Conservation (phyloP, 2,888 invertebrate genomes). For the Hoplodrina ambigua region DNA sequence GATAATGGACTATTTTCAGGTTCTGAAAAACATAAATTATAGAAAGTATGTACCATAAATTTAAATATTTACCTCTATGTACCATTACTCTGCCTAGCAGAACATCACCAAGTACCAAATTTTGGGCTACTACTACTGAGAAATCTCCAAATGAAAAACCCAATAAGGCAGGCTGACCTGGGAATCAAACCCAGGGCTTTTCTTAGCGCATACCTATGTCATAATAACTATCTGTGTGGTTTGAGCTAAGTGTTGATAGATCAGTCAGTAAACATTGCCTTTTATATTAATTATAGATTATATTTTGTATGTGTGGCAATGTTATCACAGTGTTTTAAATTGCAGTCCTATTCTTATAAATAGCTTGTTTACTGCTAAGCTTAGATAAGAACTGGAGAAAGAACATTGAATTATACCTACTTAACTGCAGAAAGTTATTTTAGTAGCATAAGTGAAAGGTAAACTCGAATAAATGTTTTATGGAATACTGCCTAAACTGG, state of each 20-base stretch:
- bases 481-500: not conserved
- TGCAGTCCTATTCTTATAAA: constrained; percentile 2
- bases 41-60: not conserved
- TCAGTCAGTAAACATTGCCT: too few relatives aligned
- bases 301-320: constrained; percentile 5
- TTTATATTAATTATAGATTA: too few relatives aligned
- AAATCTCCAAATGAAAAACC: too few relatives aligned
- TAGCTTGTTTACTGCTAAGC: constrained; percentile 34
- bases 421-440: not conserved
- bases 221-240: too few relatives aligned
- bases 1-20: constrained; percentile 92
- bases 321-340: constrained; percentile 13
- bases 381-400: constrained; percentile 17
- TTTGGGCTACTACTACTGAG: too few relatives aligned
- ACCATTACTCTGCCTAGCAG: too few relatives aligned
- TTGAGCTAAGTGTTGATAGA: too few relatives aligned
- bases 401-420: constrained; percentile 4
- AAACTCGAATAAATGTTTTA: not conserved
- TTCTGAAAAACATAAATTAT: constrained; percentile 81
- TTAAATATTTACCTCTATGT: too few relatives aligned
- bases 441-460: constrained; percentile 30
- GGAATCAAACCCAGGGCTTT: too few relatives aligned
- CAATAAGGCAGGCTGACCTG: too few relatives aligned
- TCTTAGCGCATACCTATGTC: too few relatives aligned
- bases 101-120: too few relatives aligned